Evolutionary conservation across 2,113 vertebrate genomes (phyloP), one percentile per base, ranked within the genome.

Genomic region (Dermatemys mawii): DNA sequence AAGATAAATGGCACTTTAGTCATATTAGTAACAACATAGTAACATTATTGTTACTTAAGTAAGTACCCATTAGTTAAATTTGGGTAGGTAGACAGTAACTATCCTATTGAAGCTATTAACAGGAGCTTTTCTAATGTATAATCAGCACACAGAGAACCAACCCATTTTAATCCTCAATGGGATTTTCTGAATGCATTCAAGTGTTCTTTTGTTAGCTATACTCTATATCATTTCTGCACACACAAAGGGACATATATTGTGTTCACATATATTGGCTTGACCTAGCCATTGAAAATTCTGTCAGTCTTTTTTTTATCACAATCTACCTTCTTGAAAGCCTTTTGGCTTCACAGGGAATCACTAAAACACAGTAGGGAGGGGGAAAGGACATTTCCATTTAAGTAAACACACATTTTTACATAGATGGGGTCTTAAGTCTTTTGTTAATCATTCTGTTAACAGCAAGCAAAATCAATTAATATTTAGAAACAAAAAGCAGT

Each of bases 401-500:
- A 32, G 27, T 38, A 11, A 26, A 54, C 27, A 82, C 78, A 3
- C 17, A 46, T 1, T 13, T 12, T 87, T 87, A 84, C 85, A 63
- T 76, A 54, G 79, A 27, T 90, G 75, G 83, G 11, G 50, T 90
- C 50, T 38, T 44, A 95, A 67, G 49, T 51, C 50, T 93, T 85
- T 90, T 79, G 81, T 51, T n/a, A 24, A 50, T 80, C 2, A 10
- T 73, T 73, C 75, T 90, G 4, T 12, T 78, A 91, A 54, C 21
- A 60, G 17, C 4, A 27, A 89, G 91, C 13, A 84, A 93, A 94
- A 90, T 73, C 60, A 50, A 54, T 73, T 50, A 80, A 87, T 88
- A 78, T 84, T 87, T 88, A 67, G 54, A 87, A 94, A 84, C 35
- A 84, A 80, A 87, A 83, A 10, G 19, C 91, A 93, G 14, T 78